Conservation (phyloP, 2,113 vertebrate species). For the Erythrocercus mccallii region DNA sequence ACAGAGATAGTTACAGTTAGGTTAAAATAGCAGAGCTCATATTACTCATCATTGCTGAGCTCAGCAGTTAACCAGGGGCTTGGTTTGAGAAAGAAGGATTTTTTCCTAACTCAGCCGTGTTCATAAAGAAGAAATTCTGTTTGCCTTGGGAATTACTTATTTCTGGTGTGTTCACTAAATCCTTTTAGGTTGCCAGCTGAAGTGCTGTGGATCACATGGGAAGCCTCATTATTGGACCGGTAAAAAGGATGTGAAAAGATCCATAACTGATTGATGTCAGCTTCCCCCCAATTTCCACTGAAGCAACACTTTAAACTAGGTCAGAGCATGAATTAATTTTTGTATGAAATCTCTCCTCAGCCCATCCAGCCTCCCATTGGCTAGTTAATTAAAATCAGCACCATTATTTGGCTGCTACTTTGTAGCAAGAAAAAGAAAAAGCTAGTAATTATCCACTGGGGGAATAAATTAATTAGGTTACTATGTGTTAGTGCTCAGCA, state of each 20-base stretch:
- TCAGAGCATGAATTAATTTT: conserved; percentile 45
- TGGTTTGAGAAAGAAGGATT: not conserved
- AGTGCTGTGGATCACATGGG: not conserved
- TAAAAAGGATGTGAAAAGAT: not conserved
- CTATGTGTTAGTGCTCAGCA: not conserved
- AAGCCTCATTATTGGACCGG: not conserved
- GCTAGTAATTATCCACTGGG: not conserved
- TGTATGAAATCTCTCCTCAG: not conserved
- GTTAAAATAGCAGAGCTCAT: not conserved
- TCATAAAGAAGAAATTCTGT: not conserved
- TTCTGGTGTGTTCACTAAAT: not conserved
- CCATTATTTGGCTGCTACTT: not conserved
- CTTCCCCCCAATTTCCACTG: not conserved
- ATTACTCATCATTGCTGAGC: not conserved
- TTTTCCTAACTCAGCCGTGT: not conserved
- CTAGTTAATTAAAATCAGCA: conserved; percentile 42
- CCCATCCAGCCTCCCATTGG: not conserved
- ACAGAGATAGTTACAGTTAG: not conserved
- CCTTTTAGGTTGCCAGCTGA: not conserved
- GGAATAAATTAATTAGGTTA: not conserved
- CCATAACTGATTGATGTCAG: not conserved
- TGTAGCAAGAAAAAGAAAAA: not conserved
- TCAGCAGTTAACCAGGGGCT: not conserved
- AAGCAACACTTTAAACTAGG: conserved; percentile 3
- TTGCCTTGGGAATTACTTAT: not conserved